Conservation (phyloP, 2,888 invertebrate species). For the Glaucopsyche alexis region DNA sequence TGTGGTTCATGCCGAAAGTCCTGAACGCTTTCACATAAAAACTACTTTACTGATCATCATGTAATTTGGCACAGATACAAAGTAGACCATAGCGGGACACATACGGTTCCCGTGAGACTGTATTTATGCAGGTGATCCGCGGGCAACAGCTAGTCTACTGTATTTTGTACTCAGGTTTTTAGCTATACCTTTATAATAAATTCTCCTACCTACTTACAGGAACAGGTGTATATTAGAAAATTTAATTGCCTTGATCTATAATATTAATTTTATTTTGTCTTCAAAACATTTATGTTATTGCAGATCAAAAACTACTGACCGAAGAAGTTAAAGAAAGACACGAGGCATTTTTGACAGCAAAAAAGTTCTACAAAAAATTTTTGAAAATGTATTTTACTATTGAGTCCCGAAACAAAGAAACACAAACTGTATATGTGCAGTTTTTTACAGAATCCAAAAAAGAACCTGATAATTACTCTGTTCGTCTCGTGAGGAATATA, state of each 20-base stretch:
- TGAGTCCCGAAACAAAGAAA: constrained; percentile 53
- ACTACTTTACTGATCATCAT: too few species aligned
- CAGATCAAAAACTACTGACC: constrained; percentile 64
- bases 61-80: too few species aligned
- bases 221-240: too few species aligned
- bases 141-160: too few species aligned
- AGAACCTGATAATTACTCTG: constrained; percentile 63
- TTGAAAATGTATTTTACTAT: constrained; percentile 67
- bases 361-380: constrained; percentile 68
- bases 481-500: constrained; percentile 52
- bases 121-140: too few species aligned
- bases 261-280: too few species aligned
- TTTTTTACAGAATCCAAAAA: constrained; percentile 69
- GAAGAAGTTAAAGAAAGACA: constrained; percentile 71
- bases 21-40: too few species aligned
- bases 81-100: too few species aligned
- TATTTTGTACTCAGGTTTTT: not conserved
- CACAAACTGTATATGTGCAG: constrained; percentile 61
- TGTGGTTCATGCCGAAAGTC: too few species aligned
- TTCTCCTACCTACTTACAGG: too few species aligned
- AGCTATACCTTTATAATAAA: not conserved
- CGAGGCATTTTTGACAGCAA: constrained; percentile 72
- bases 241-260: too few species aligned
- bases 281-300: constrained; percentile 18
- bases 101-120: too few species aligned